phyloP scores from a whole-genome alignment of 2,797 vertebrate species.

The Paratrypauchen microcephalus region DNA sequence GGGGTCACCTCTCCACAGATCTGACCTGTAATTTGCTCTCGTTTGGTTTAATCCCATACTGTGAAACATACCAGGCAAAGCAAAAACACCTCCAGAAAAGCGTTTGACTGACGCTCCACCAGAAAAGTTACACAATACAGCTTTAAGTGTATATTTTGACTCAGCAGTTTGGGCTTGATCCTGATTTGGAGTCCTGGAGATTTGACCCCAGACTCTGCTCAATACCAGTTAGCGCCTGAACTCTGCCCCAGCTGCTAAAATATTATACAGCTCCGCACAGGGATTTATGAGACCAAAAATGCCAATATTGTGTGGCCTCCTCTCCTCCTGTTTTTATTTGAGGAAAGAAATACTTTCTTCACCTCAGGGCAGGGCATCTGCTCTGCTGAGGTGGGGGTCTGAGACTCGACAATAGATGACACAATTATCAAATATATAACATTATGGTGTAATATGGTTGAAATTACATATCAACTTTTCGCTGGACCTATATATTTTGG shows the following conservation, averaged over 20 bases:
- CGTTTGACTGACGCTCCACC: too few relatives aligned
- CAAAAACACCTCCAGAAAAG: too few relatives aligned
- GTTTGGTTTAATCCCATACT: too few relatives aligned
- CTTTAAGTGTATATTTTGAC: background rate
- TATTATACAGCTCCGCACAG: background rate
- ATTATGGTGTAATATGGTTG: background rate
- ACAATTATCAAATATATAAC: background rate
- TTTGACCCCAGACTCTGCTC: background rate
- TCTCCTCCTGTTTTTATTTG: background rate
- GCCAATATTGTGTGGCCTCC: background rate
- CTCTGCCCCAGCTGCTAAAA: constrained; percentile 8
- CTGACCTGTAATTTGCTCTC: too few relatives aligned
- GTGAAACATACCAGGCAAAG: too few relatives aligned
- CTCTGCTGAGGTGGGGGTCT: background rate
- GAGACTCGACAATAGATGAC: background rate
- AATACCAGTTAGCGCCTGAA: constrained; percentile 1
- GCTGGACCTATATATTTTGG: too few relatives aligned
- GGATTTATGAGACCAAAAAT: constrained; percentile 5
- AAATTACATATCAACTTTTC: too few relatives aligned
- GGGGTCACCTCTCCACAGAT: too few relatives aligned
- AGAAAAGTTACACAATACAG: too few relatives aligned
- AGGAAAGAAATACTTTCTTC: background rate
- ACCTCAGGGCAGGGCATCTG: background rate
- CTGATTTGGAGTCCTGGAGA: background rate
- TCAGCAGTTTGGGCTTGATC: background rate